Evolutionary conservation across 2,113 vertebrate genomes (phyloP), one percentile per base, ranked within the genome.

Genomic region (Caracal caracal): DNA sequence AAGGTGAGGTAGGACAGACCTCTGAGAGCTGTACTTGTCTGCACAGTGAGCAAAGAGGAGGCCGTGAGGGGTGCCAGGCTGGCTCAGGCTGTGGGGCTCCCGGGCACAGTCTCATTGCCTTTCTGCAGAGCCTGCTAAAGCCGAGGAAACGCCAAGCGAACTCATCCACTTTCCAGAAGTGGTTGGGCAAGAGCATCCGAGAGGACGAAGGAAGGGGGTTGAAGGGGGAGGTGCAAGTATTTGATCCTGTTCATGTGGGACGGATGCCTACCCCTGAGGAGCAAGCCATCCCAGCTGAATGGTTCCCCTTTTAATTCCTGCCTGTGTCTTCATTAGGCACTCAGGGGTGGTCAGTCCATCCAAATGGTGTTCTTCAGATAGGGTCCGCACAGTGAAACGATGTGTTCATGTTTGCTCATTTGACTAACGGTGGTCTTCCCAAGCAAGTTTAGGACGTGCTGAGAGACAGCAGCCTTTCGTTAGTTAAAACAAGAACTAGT

Each of bases 371-470:
- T 66, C 70, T 90, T 91, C 11, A 78, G 83, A 68, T 28, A 93
- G 81, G 56, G 43, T 87, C 89, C 56, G 49, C 80, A 89, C 88
- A 66, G n/a, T 37, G 51, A 63, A 84, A n/a, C 10, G 28, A 17
- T 37, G 80, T 40, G 11, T 75, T 71, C 59, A 63, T 76, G n/a
- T 83, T 93, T 63, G 73, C 68, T 86, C 43, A 17, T 61, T 82
- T 81, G 68, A 82, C 43, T 59, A 35, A 94, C 12, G 59, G 24
- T 71, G 73, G 59, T 91, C 78, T 90, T 85, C 91, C 73, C 94
- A 81, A 94, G 79, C 20, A 84, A 63, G 81, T 82, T 71, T 61
- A 73, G 22, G 33, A 56, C 40, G 26, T 70, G 40, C 88, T 28
- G 30, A 94, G 43, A 92, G 78, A 86, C 19, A 37, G 33, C 47